Conservation (phyloP, 2,888 invertebrate genomes). For the Rapana venosa region DNA sequence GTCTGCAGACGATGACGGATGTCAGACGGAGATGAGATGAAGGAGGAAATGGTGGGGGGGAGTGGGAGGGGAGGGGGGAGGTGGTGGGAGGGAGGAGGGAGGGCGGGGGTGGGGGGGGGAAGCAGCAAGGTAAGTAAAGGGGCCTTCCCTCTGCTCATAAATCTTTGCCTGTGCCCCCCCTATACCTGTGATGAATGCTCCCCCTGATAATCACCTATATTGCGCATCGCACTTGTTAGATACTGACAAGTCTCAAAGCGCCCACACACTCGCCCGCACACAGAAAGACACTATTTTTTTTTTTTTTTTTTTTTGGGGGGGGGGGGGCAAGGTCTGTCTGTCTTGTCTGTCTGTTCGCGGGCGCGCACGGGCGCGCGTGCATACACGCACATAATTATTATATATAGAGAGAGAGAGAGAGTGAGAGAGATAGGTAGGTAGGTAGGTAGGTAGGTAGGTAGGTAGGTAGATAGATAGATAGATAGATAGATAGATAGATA, state of each 20-base stretch:
- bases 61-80: neutral
- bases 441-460: neutral
- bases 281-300: too few relatives aligned
- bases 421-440: neutral
- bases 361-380: too few relatives aligned
- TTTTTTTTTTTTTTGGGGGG: too few relatives aligned
- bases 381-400: too few relatives aligned
- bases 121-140: neutral
- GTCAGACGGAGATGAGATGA: neutral
- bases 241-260: too few relatives aligned
- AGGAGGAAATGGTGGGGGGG: neutral
- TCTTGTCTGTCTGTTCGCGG: too few relatives aligned
- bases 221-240: too few relatives aligned
- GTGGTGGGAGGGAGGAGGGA: neutral
- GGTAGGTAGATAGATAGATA: neutral
- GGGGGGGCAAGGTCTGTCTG: too few relatives aligned
- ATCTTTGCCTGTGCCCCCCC: too few relatives aligned
- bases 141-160: neutral
- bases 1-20: slow-evolving; percentile 5
- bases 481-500: neutral
- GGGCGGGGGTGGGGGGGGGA: neutral
- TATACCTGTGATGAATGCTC: too few relatives aligned
- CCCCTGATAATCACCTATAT: too few relatives aligned
- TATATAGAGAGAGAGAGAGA: neutral
- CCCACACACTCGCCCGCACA: too few relatives aligned